Percentiles rank a stretch among this genome's conserved stretches.
Evolutionary conservation across 2,888 invertebrate species (phyloP).

Genomic region (Drosophila multiciliata): DNA sequence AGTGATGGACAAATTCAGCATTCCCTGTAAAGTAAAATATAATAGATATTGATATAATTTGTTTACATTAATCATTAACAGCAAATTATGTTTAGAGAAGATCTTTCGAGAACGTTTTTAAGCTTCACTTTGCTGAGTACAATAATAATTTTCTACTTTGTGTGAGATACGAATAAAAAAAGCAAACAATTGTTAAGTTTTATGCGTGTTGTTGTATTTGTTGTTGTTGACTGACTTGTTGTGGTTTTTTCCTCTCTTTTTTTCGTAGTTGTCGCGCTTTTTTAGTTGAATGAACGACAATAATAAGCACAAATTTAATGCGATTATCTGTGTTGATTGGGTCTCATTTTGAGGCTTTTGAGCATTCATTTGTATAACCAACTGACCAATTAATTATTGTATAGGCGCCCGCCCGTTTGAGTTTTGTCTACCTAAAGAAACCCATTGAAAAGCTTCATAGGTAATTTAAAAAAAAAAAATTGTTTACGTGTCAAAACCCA

Average conservation of each 20-base stretch:
- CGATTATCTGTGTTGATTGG: conserved; percentile 41
- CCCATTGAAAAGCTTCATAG: conserved; percentile 15
- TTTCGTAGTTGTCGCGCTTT: conserved; percentile 20
- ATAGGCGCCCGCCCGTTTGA: conserved; percentile 4
- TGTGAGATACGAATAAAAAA: conserved; percentile 11
- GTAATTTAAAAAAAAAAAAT: conserved; percentile 11
- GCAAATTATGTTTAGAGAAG: background rate
- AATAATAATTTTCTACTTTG: background rate
- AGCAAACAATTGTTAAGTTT: conserved; percentile 24
- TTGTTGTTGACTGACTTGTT: conserved; percentile 9
- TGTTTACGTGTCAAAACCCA: conserved; percentile 40
- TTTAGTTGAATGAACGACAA: conserved; percentile 37
- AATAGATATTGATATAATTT: background rate
- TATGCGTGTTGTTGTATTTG: conserved; percentile 27
- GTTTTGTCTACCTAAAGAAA: conserved; percentile 11
- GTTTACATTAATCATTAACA: background rate
- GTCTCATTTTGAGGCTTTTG: conserved; percentile 7
- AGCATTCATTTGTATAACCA: conserved; percentile 19
- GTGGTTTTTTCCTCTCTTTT: conserved; percentile 5
- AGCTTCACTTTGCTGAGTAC: background rate
- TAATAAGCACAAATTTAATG: conserved; percentile 33
- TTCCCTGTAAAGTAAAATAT: background rate
- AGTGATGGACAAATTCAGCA: background rate
- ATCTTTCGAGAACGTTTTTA: background rate
- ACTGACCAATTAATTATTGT: conserved; percentile 15